These are phyloP conservation scores for Bombus picipes DNA, from an alignment of 1,140 invertebrate genomes.

Conservation along the genomic window DNA sequence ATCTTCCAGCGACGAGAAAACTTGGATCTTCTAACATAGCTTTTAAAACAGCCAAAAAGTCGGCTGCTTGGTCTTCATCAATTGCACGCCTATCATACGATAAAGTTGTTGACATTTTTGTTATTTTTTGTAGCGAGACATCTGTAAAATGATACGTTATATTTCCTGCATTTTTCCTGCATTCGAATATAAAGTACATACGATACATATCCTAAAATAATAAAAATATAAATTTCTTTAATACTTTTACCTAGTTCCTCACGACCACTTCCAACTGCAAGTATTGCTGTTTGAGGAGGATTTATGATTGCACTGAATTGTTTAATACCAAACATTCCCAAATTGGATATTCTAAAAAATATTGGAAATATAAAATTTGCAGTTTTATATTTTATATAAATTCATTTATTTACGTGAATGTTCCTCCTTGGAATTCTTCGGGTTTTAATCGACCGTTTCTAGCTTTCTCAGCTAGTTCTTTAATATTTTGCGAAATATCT, in stretches of 20 bases:
- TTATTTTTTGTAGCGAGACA: slow-evolving; percentile 65
- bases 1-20: slow-evolving; percentile 72
- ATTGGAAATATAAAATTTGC: not conserved
- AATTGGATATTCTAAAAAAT: slow-evolving; percentile 92
- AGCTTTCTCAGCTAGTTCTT: slow-evolving; percentile 93
- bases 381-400: not conserved
- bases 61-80: slow-evolving; percentile 86
- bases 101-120: slow-evolving; percentile 84
- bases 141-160: slow-evolving; percentile 65
- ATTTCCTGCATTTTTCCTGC: not conserved
- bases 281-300: slow-evolving; percentile 83
- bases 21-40: slow-evolving; percentile 85
- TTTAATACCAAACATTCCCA: slow-evolving; percentile 97
- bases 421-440: slow-evolving; percentile 97
- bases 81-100: slow-evolving; percentile 88
- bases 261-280: slow-evolving; percentile 88
- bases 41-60: slow-evolving; percentile 86
- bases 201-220: not conserved
- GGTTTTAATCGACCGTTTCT: slow-evolving; percentile 96
- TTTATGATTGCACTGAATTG: slow-evolving; percentile 91
- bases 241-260: slow-evolving; percentile 73
- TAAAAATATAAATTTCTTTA: not conserved
- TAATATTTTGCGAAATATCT: slow-evolving; percentile 93
- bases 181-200: not conserved
- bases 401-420: slow-evolving; percentile 79